A percentile compares a stretch with the other conserved stretches of the same genome.
Conservation (phyloP, 2,113 vertebrate species). For the Zosterops japonicus region DNA sequence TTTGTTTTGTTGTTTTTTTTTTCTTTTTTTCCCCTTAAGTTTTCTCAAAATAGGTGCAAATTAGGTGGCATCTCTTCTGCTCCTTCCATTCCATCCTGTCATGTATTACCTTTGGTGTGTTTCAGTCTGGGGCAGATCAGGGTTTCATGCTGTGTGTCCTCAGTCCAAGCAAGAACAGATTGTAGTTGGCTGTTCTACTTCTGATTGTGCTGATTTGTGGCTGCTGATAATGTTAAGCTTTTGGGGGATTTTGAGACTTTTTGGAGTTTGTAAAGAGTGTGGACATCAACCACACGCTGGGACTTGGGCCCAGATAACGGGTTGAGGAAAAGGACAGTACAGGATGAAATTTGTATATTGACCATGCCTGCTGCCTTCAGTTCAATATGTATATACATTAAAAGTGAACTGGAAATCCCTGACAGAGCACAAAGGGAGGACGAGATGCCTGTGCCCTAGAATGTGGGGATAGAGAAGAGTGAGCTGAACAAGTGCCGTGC, state of each 20-base stretch:
- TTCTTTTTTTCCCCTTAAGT: not conserved
- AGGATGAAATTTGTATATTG: not conserved
- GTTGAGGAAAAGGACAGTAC: not conserved
- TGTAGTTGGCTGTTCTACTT: not conserved
- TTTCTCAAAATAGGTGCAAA: not conserved
- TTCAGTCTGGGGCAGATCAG: not conserved
- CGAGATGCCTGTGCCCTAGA: not conserved
- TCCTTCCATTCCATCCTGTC: not conserved
- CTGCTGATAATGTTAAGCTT: not conserved
- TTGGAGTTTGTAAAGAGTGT: not conserved
- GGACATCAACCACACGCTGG: not conserved
- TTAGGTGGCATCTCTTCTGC: not conserved
- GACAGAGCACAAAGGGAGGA: not conserved
- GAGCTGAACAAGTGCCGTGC: not conserved
- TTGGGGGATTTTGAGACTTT: not conserved
- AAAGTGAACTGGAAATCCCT: not conserved
- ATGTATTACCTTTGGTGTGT: not conserved
- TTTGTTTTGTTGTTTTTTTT: not conserved
- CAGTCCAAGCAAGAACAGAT: not conserved
- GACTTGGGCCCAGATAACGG: not conserved
- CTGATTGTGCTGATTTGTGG: not conserved
- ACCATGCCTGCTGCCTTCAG: not conserved
- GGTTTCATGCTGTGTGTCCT: not conserved
- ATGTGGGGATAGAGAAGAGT: not conserved
- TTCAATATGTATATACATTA: not conserved